Base-by-base conservation (phyloP, 2,113 vertebrate genomes). In the Brachypteracias leptosomus region DNA sequence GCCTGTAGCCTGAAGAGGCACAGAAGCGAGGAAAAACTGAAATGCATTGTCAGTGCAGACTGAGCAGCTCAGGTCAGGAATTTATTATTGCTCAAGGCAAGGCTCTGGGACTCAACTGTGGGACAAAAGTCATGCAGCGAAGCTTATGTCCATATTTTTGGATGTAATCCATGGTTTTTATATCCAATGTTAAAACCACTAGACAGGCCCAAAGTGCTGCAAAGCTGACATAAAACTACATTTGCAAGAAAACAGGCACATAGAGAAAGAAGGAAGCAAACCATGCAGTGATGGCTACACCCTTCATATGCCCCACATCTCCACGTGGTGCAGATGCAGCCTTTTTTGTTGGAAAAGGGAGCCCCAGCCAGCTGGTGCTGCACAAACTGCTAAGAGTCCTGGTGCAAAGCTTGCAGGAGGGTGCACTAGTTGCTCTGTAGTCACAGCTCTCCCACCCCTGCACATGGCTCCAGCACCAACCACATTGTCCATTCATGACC, bases 401-500 rank as follows among this genome's bases (percentile, higher is more conserved):
- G 13, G 52, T 58, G 86, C 78, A 54, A 75, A 71, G 61, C 70
- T 38, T 18, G 67, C 2, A 5, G 35, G 71, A 58, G 42, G 31
- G 47, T 67, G 61, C 72, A 35, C 52, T 17, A 66, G 28, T 46
- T 6, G 19, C 75, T 63, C 58, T 47, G 66, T 4, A 55, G n/a
- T 36, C 65, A 67, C 77, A 90, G 87, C 72, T 85, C 86, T 86
- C 54, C 78, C 75, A n/a, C 19, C 33, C 25, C 75, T 70, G 51
- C 51, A 8, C 67, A 68, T 3, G 24, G 59, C 78, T 91, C 88
- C 81, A 89, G 87, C 74, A 61, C 42, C 46, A 77, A 61, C 49
- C 46, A 74, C 58, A 85, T 58, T 40, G 28, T 52, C 88, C 93
- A 92, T 96, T 93, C 90, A 96, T 94, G 95, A 96, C 54, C 71